phyloP scores from a whole-genome alignment of 2,113 vertebrate genomes.

The Paratilapia polleni region DNA sequence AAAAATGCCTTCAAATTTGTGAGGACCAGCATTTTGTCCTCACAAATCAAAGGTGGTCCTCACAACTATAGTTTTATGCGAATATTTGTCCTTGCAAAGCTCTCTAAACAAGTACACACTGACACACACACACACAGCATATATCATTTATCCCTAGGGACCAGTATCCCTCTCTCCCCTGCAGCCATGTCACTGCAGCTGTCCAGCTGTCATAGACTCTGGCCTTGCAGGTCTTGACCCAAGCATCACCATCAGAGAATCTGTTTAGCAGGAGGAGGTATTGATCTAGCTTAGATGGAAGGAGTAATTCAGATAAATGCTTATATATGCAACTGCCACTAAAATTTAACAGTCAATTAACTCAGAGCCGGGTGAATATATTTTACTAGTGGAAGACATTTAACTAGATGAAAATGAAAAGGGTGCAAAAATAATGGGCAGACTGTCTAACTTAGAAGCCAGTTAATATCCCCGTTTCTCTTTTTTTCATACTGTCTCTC shows the following conservation, averaged over 20 bases:
- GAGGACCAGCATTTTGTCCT: too few species aligned
- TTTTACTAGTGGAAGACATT: not conserved
- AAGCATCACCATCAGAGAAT: not conserved
- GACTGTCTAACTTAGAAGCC: not conserved
- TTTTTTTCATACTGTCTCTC: not conserved
- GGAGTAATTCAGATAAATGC: constrained; percentile 33
- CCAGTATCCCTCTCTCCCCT: constrained; percentile 10
- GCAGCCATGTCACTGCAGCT: constrained; percentile 12
- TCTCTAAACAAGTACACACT: not conserved
- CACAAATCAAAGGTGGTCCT: too few species aligned
- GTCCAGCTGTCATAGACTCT: constrained; percentile 3
- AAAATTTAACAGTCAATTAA: constrained; percentile 32
- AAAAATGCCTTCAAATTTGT: too few species aligned
- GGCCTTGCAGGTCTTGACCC: not conserved
- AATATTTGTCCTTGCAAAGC: too few species aligned
- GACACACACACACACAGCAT: not conserved
- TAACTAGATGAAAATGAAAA: not conserved
- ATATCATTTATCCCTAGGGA: constrained; percentile 6
- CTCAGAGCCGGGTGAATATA: not conserved
- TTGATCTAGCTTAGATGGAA: constrained; percentile 28
- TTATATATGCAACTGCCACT: not conserved
- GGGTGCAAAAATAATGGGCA: too few species aligned
- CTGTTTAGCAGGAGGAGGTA: constrained; percentile 2
- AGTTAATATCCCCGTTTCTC: not conserved
- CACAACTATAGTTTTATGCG: too few species aligned